Percentiles rank a stretch among this genome's conserved stretches.
These are phyloP conservation scores for Gastrophryne carolinensis DNA, from an alignment of 2,797 vertebrate genomes.

Conservation along the genomic window DNA sequence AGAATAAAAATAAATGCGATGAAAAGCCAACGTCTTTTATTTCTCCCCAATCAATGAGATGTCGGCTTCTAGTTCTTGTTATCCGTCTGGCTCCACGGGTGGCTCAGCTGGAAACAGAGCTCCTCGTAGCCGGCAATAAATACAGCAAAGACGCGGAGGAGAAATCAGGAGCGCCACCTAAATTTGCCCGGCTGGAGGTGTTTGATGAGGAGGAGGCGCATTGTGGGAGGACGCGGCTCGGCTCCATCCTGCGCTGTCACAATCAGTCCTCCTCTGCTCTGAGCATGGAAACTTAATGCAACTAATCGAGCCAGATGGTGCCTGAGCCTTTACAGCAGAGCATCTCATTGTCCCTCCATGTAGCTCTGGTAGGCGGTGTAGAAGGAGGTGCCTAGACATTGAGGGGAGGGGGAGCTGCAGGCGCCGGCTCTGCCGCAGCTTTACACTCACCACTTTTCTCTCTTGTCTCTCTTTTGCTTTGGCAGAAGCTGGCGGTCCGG, in stretches of 20 bases:
- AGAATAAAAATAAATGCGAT: background rate
- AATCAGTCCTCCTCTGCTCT: background rate
- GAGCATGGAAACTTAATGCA: slow-evolving; percentile 12
- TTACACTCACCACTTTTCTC: slow-evolving; percentile 37
- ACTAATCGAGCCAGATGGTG: slow-evolving; percentile 39
- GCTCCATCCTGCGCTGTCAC: slow-evolving; percentile 10
- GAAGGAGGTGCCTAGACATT: background rate
- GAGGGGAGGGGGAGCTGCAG: background rate
- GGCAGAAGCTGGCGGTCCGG: slow-evolving; percentile 80
- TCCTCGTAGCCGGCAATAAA: slow-evolving; percentile 25
- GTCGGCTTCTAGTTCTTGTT: background rate
- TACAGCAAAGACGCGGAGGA: slow-evolving; percentile 4
- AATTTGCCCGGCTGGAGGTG: slow-evolving; percentile 15
- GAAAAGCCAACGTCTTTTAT: background rate
- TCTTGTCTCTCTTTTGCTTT: slow-evolving; percentile 49
- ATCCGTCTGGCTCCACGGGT: background rate
- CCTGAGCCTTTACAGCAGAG: background rate
- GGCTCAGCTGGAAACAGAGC: slow-evolving; percentile 33
- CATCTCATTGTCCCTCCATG: slow-evolving; percentile 3
- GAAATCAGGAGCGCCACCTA: background rate
- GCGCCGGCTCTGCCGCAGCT: slow-evolving; percentile 1
- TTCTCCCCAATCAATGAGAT: background rate
- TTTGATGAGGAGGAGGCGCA: slow-evolving; percentile 16
- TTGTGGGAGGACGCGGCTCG: background rate
- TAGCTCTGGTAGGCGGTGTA: slow-evolving; percentile 2